Conservation (phyloP, 2,113 vertebrate species). For the Platysternon megacephalum region DNA sequence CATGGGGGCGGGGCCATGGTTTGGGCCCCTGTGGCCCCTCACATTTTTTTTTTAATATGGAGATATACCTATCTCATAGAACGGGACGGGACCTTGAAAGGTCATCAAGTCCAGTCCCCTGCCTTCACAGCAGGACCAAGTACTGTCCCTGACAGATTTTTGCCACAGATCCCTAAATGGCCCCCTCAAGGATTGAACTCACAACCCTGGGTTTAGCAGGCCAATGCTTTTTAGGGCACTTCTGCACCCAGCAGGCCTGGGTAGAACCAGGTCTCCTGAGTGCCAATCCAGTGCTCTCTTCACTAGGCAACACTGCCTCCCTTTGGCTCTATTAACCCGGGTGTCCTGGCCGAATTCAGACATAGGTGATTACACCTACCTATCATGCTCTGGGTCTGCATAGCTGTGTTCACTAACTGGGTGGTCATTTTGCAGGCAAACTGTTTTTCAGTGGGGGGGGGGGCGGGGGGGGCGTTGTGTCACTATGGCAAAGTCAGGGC, state of each 20-base stretch:
- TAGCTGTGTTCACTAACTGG: not conserved
- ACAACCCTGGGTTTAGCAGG: too few species aligned
- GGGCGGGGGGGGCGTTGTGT: not conserved
- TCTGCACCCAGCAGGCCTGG: not conserved
- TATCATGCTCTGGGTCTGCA: not conserved
- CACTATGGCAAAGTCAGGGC: not conserved
- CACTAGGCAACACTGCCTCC: not conserved
- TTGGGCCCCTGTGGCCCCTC: too few species aligned
- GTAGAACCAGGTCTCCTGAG: not conserved
- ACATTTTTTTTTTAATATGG: too few species aligned
- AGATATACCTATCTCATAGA: too few species aligned
- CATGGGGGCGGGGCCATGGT: too few species aligned
- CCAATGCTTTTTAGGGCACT: too few species aligned
- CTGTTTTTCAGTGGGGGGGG: not conserved
- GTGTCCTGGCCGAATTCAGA: not conserved
- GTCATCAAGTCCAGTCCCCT: too few species aligned
- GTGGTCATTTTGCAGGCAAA: not conserved
- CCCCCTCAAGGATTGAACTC: too few species aligned
- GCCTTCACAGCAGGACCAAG: too few species aligned
- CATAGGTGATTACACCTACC: not conserved
- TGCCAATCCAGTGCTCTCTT: not conserved
- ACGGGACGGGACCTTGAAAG: too few species aligned
- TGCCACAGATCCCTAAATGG: too few species aligned
- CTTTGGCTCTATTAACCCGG: not conserved
- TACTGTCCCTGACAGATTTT: too few species aligned